A percentile compares a stretch with the other conserved stretches of the same genome.
phyloP scores from a whole-genome alignment of 2,888 invertebrate species.

The Paralinhomoeus sp. region DNA sequence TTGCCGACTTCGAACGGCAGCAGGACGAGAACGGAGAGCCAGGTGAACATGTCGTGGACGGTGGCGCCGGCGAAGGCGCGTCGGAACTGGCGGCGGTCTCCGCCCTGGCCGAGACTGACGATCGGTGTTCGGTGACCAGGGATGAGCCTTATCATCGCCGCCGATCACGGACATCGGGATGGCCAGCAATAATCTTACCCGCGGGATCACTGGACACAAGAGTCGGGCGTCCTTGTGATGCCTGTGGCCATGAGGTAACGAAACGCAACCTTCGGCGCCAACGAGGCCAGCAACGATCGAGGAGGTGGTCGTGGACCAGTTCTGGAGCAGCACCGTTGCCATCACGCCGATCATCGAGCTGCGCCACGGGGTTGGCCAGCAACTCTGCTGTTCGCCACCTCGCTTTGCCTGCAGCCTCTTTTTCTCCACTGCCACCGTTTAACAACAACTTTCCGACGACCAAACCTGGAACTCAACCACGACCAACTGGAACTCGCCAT shows the following conservation, averaged over 20 bases:
- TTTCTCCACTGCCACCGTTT: no score
- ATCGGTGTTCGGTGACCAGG: no score
- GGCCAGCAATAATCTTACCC: constrained; percentile 12
- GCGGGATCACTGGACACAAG: not conserved
- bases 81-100: no score
- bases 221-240: not conserved
- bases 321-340: constrained; percentile 35
- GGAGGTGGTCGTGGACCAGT: constrained; percentile 34
- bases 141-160: no score
- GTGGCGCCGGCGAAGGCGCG: constrained; percentile 37
- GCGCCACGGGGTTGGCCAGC: constrained; percentile 33
- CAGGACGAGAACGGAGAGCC: constrained; percentile 32
- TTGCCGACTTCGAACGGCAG: constrained; percentile 32
- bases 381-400: no score
- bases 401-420: no score
- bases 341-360: constrained; percentile 36
- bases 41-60: no score
- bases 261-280: constrained; percentile 20
- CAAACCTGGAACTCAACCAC: constrained; percentile 16
- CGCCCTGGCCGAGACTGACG: no score
- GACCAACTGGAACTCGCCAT: constrained; percentile 27
- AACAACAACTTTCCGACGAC: no score
- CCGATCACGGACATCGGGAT: constrained; percentile 36
- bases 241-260: not conserved
- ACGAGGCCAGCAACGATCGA: constrained; percentile 30